These are phyloP conservation scores for Conistra vaccinii DNA, from an alignment of 2,888 invertebrate genomes.

Conservation along the genomic window DNA sequence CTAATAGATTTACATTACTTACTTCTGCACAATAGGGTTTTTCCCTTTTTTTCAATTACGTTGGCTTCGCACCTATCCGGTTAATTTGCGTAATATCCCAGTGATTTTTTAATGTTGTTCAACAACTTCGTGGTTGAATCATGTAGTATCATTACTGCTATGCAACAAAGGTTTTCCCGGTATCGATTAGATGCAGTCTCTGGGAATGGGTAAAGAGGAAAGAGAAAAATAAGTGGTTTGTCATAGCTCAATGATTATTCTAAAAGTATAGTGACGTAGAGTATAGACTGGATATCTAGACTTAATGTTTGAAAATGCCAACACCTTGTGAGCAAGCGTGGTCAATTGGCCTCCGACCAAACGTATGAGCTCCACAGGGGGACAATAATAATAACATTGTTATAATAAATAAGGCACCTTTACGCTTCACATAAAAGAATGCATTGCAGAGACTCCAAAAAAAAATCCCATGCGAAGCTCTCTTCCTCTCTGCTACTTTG, in stretches of 20 bases:
- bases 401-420: neutral
- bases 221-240: neutral
- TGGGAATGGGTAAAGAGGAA: neutral
- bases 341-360: neutral
- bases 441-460: neutral
- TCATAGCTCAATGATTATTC: neutral
- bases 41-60: slow-evolving; percentile 13
- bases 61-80: neutral
- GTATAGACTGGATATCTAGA: neutral
- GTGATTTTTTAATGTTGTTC: neutral
- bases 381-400: neutral
- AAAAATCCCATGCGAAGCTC: neutral
- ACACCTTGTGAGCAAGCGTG: neutral
- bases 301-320: neutral
- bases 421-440: neutral
- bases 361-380: neutral
- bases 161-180: neutral
- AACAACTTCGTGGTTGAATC: neutral
- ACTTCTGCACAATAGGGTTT: slow-evolving; percentile 7
- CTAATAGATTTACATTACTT: neutral
- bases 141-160: neutral
- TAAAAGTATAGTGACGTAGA: neutral
- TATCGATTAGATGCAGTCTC: neutral
- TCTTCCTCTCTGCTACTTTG: neutral
- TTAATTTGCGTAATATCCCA: slow-evolving; percentile 7